Conservation (phyloP, 2,797 vertebrate species). For the Tenualosa thibaudeaui region DNA sequence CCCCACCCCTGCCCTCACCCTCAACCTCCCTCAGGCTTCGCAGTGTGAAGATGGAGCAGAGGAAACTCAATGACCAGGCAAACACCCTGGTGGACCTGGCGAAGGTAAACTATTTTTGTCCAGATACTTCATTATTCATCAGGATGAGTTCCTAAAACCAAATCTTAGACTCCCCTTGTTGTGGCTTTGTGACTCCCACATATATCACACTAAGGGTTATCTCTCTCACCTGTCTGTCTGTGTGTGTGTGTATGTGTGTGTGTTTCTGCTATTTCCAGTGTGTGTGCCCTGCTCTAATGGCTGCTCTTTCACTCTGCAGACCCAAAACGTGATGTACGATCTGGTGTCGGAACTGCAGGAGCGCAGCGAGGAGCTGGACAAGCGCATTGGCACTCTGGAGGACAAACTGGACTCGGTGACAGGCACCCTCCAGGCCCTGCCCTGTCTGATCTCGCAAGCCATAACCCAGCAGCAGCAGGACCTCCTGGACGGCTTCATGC, state of each 20-base stretch:
- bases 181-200: neutral
- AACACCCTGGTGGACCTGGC: constrained; percentile 91
- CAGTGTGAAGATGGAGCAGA: constrained; percentile 94
- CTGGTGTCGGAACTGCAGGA: constrained; percentile 92
- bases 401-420: constrained; percentile 87
- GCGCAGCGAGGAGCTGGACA: constrained; percentile 90
- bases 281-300: constrained; percentile 26
- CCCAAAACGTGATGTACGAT: constrained; percentile 92
- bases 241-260: neutral
- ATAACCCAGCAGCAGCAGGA: constrained; percentile 85
- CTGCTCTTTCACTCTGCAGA: constrained; percentile 68
- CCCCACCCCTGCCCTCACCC: constrained; percentile 33
- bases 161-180: neutral
- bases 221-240: neutral
- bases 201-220: neutral
- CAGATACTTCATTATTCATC: constrained; percentile 42
- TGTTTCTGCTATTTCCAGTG: neutral
- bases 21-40: constrained; percentile 75
- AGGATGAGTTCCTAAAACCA: neutral
- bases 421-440: constrained; percentile 86
- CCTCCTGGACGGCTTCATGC: constrained; percentile 79
- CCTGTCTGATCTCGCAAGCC: constrained; percentile 88
- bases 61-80: constrained; percentile 92
- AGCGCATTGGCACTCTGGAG: constrained; percentile 86
- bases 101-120: constrained; percentile 71